These are phyloP conservation scores for Tetramorium simillimum DNA, from an alignment of 1,140 invertebrate species.

Conservation along the genomic window DNA sequence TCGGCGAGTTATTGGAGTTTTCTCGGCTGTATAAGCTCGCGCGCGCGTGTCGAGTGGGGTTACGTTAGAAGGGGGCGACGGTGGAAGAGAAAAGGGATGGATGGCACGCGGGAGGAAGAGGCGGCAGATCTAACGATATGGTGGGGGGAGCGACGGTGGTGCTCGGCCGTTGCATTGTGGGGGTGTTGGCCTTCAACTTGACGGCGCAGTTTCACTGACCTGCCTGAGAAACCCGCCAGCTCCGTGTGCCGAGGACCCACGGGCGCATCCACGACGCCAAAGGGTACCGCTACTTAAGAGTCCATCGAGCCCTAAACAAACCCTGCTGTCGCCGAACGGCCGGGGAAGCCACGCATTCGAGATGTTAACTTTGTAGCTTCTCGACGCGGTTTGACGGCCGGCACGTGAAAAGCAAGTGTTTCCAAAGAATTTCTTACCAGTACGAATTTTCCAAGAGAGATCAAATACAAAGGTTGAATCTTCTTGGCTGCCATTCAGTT, in stretches of 20 bases:
- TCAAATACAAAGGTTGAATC: not conserved
- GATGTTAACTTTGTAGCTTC: slow-evolving; percentile 33
- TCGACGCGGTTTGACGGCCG: not conserved
- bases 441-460: not conserved
- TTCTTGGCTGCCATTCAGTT: not conserved
- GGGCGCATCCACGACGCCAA: slow-evolving; percentile 61
- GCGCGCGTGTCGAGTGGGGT: slow-evolving; percentile 60
- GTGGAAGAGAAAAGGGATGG: slow-evolving; percentile 24
- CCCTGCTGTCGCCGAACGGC: slow-evolving; percentile 5
- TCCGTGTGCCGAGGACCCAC: slow-evolving; percentile 55
- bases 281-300: slow-evolving; percentile 73
- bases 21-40: slow-evolving; percentile 71
- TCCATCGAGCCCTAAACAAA: slow-evolving; percentile 70
- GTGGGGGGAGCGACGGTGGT: slow-evolving; percentile 62
- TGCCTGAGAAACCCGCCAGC: slow-evolving; percentile 85
- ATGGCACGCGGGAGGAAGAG: slow-evolving; percentile 55
- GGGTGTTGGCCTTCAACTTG: slow-evolving; percentile 87
- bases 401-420: not conserved
- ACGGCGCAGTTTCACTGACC: slow-evolving; percentile 86
- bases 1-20: slow-evolving; percentile 79
- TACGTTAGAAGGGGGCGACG: slow-evolving; percentile 45
- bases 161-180: slow-evolving; percentile 84
- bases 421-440: not conserved
- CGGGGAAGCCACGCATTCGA: slow-evolving; percentile 11
- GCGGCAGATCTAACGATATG: slow-evolving; percentile 65